Base-by-base conservation (phyloP, 1,140 invertebrate genomes). In the Drosophila tristis region DNA sequence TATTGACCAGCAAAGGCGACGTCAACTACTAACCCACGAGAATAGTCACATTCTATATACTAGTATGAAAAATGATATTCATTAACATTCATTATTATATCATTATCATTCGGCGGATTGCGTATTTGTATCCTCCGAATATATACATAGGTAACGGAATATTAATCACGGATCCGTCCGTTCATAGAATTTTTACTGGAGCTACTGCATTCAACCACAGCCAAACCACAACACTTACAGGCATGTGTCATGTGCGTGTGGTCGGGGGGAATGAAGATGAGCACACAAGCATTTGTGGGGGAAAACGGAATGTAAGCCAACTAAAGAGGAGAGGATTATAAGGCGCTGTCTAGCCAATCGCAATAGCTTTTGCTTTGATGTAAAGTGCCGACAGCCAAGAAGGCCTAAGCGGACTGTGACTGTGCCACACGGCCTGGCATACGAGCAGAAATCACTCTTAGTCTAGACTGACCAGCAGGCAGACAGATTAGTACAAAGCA, bases 301-400 rank as follows among this genome's bases (percentile, higher is more conserved):
- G 20, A 29, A 48, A 53, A 48, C 73, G 45, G 76, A 71, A 62
- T 76, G 67, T 57, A 78, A 77, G 56, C 66, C 59, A 62, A 66
- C 74, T 73, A 68, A 79, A 51, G 59, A 72, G 75, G 79, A 87
- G 67, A 76, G 81, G 84, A 87, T 87, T 87, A 89, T 87, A 89
- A 90, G 80, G 77, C 85, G 79, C 80, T 87, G 84, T 87, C 84
- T 87, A 90, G 84, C 84, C 85, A 87, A 87, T 87, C 79, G 80
- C 84, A 87, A 89, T 89, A 76, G 79, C 79, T 87, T 77, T 87
- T 74, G 70, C 84, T 87, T 87, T 87, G 84, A 87, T 87, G 84
- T 89, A 84, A 87, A 87, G 79, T 78, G 78, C 84, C 82, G 84
- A 89, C 82, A 87, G 82, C 85, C 76, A 65, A 78, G 74, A 85